Evolutionary conservation across 2,888 invertebrate genomes (phyloP).

Genomic region (Hipparchia sbordonii): DNA sequence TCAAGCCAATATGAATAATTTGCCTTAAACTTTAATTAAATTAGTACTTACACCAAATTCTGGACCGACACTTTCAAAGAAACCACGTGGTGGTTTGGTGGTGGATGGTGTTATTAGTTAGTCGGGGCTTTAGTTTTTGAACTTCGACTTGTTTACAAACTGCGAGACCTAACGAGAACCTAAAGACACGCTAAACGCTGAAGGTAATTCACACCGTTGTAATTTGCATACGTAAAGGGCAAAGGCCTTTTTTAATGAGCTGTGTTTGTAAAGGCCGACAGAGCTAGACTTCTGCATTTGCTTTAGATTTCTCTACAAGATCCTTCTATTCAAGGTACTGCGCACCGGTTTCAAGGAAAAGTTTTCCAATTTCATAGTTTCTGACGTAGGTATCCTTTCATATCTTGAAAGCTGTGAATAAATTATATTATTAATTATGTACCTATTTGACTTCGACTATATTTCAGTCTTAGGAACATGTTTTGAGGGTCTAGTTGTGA

Average conservation of each 20-base stretch:
- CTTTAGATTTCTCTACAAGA: slow-evolving; percentile 25
- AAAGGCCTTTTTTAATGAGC: slow-evolving; percentile 17
- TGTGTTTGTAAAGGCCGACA: slow-evolving; percentile 9
- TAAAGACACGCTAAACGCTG: neutral
- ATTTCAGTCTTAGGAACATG: no score
- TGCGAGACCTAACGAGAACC: neutral
- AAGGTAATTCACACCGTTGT: slow-evolving; percentile 2
- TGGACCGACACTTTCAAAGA: neutral
- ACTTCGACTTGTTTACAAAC: neutral
- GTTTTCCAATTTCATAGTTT: slow-evolving; percentile 34
- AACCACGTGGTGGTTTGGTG: neutral
- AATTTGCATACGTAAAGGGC: slow-evolving; percentile 12
- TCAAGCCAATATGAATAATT: no score
- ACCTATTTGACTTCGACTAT: neutral
- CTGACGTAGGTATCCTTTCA: slow-evolving; percentile 5
- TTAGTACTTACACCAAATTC: no score
- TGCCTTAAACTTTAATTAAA: no score
- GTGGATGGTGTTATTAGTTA: no score
- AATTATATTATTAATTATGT: neutral
- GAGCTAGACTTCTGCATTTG: slow-evolving; percentile 11
- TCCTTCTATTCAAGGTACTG: slow-evolving; percentile 17
- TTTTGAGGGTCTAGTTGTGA: no score
- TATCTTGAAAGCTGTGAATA: slow-evolving; percentile 6
- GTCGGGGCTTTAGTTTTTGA: neutral
- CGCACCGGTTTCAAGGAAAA: slow-evolving; percentile 10